These are phyloP conservation scores for Hydractinia symbiolongicarpus DNA, from an alignment of 30 jellyfish, hydroid and myxozoan genomes.

Conservation along the genomic window DNA sequence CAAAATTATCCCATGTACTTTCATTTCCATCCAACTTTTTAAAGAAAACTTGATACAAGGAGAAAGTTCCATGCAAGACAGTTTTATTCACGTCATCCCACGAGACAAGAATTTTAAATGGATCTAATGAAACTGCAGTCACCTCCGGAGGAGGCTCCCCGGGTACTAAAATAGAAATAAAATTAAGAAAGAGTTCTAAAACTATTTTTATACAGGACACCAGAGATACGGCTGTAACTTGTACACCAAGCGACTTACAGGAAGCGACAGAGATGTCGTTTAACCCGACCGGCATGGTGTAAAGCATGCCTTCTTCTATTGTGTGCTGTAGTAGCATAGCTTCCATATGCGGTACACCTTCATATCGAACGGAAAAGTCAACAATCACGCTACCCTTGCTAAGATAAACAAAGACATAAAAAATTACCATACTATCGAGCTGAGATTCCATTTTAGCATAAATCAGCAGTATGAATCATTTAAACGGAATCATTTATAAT, in stretches of 20 bases:
- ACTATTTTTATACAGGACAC: no score
- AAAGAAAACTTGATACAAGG: conserved; percentile 8
- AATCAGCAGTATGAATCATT: no score
- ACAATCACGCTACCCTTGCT: conserved; percentile 67
- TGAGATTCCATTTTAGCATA: no score
- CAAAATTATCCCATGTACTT: conserved; percentile 15
- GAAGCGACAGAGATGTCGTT: not conserved
- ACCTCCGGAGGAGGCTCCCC: conserved; percentile 16
- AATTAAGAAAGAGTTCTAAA: not conserved
- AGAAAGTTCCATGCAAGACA: not conserved
- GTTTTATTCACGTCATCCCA: not conserved
- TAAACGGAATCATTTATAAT: no score
- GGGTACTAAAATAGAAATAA: conserved; percentile 1
- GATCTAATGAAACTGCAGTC: not conserved
- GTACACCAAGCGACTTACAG: not conserved
- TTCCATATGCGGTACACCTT: conserved; percentile 9
- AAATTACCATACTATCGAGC: not conserved
- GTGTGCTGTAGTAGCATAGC: conserved; percentile 8
- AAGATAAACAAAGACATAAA: not conserved
- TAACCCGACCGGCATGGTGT: conserved; percentile 2
- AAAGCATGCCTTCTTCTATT: conserved; percentile 14
- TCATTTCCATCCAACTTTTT: conserved; percentile 9
- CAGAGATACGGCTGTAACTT: no score
- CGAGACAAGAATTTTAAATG: not conserved
- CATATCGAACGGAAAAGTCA: conserved; percentile 29